Evolutionary conservation across 2,888 invertebrate species (phyloP).

Genomic region (Oligia fasciuncula): DNA sequence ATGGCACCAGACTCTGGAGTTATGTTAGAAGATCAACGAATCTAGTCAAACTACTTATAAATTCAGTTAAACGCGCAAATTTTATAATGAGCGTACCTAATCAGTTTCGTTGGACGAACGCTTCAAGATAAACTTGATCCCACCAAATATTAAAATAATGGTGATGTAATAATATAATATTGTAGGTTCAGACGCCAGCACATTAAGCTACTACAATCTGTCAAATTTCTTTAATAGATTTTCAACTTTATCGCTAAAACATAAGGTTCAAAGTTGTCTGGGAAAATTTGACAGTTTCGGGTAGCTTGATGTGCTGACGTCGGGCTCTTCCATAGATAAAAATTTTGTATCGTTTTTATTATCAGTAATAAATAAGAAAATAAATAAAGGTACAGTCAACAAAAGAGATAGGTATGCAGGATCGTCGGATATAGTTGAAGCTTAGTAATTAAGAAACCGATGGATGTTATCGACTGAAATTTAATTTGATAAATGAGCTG

Average conservation of each 20-base stretch:
- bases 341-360: neutral
- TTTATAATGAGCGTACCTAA: neutral
- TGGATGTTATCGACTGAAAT: too few relatives aligned
- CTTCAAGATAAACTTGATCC: slow-evolving; percentile 27
- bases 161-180: slow-evolving; percentile 20
- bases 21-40: slow-evolving; percentile 32
- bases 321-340: slow-evolving; percentile 29
- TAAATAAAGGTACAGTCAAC: neutral
- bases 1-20: slow-evolving; percentile 29
- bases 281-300: too few relatives aligned
- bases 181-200: neutral
- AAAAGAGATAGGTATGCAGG: too few relatives aligned
- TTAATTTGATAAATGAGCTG: too few relatives aligned
- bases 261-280: too few relatives aligned
- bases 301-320: too few relatives aligned
- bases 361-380: slow-evolving; percentile 7
- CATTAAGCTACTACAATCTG: too few relatives aligned
- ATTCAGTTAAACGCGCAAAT: neutral
- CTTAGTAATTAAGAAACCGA: too few relatives aligned
- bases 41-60: slow-evolving; percentile 16
- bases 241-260: too few relatives aligned
- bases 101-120: neutral
- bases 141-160: slow-evolving; percentile 26
- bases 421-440: too few relatives aligned
- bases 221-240: too few relatives aligned